A percentile compares a stretch with the other conserved stretches of the same genome.
Conservation (phyloP, 2,888 invertebrate species). For the Drosophila algonquin region DNA sequence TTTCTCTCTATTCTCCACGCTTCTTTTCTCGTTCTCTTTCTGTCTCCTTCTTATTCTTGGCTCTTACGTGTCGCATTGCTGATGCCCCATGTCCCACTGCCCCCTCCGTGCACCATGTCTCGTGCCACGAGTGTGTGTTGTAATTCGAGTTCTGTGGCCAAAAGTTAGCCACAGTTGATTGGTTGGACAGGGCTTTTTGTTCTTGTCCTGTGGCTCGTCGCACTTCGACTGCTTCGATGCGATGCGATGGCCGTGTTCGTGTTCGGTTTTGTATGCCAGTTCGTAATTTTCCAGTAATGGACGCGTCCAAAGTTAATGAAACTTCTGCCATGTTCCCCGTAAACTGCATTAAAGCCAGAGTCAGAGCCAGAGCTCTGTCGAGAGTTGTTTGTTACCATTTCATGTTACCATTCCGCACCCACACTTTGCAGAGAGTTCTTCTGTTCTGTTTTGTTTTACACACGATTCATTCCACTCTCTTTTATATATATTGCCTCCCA, state of each 20-base stretch:
- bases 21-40: not conserved
- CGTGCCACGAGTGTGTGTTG: slow-evolving; percentile 39
- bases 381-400: slow-evolving; percentile 12
- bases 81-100: not conserved
- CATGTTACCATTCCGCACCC: slow-evolving; percentile 23
- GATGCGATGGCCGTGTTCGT: slow-evolving; percentile 16
- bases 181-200: slow-evolving; percentile 65
- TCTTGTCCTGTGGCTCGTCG: slow-evolving; percentile 23
- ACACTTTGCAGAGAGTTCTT: slow-evolving; percentile 10
- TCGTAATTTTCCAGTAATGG: slow-evolving; percentile 65
- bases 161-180: slow-evolving; percentile 78
- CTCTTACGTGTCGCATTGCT: slow-evolving; percentile 35
- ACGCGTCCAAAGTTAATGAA: slow-evolving; percentile 72
- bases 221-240: slow-evolving; percentile 30
- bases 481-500: slow-evolving; percentile 46
- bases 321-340: slow-evolving; percentile 51
- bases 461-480: slow-evolving; percentile 6
- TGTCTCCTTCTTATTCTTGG: slow-evolving; percentile 14
- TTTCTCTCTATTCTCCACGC: not conserved
- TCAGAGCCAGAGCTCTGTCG: slow-evolving; percentile 39
- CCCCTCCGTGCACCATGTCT: too few relatives aligned
- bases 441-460: slow-evolving; percentile 5
- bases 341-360: slow-evolving; percentile 49
- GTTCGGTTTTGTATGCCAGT: slow-evolving; percentile 37
- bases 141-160: slow-evolving; percentile 79